Conservation (phyloP, 2,113 vertebrate genomes). For the Elachura formosa region DNA sequence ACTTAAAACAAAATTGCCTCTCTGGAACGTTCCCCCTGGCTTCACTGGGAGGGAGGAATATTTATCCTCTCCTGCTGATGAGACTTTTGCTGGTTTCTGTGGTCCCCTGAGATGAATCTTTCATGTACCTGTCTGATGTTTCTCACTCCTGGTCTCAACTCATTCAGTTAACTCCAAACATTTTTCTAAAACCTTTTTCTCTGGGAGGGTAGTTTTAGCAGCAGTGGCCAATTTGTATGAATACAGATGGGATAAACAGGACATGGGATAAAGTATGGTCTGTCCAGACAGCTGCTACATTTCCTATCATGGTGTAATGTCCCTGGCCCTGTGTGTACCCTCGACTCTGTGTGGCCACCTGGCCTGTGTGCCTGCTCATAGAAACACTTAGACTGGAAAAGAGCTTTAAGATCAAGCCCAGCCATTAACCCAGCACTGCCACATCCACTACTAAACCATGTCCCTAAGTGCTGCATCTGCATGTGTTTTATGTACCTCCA, state of each 20-base stretch:
- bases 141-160: not conserved
- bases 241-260: not conserved
- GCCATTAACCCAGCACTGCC: not conserved
- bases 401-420: not conserved
- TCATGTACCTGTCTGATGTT: not conserved
- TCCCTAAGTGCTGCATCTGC: not conserved
- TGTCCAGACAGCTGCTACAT: not conserved
- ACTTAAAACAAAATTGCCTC: not conserved
- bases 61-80: not conserved
- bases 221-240: not conserved
- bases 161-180: not conserved
- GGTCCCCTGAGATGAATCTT: not conserved
- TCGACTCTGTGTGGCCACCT: not conserved
- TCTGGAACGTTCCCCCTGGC: not conserved
- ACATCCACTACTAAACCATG: not conserved
- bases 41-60: not conserved
- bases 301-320: not conserved
- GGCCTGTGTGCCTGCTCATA: not conserved
- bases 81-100: not conserved
- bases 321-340: rapidly evolving
- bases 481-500: rapidly evolving
- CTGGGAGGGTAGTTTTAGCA: not conserved
- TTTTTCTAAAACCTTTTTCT: not conserved
- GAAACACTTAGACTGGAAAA: not conserved
- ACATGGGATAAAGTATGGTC: not conserved